Evolutionary conservation across 2,113 vertebrate species (phyloP), one percentile per base, ranked within the genome.

Genomic region (Calonectris borealis): DNA sequence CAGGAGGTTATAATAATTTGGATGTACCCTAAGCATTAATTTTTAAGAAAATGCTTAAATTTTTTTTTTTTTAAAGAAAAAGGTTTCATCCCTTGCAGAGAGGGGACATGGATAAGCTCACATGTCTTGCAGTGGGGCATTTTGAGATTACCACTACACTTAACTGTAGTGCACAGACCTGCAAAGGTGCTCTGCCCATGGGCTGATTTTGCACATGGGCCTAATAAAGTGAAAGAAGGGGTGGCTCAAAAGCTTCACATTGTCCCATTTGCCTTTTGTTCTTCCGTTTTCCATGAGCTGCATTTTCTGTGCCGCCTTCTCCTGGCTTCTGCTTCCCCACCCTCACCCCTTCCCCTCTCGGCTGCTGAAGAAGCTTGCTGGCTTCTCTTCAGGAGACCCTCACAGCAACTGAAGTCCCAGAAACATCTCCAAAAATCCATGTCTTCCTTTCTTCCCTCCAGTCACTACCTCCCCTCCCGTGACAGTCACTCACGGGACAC

Each of bases 401-500:
- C n/a, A 48, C 26, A 3, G 11, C 49, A 70, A 31, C 10, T 66
- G 34, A 52, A 52, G 26, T 38, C 40, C 36, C 46, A 87, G 55
- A 81, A 83, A 83, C 7, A 17, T 38, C 55, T 48, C 25, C n/a
- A 82, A 71, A 68, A 49, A 29, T 16, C 69, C 34, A 6, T 1
- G 0, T n/a, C 46, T 78, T 65, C 29, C 68, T 73, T 46, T 77
- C 49, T 55, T 81, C 44, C 38, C 44, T 81, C 29, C 44, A 42
- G n/a, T 16, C 1, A 0, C 29, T 32, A 8, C 51, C 32, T 79
- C 44, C 38, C 25, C 54, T 58, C 48, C n/a, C 2, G 3, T 3
- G 11, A 52, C 26, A 38, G 29, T 55, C 10, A 13, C 51, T 29
- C 8, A 1, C 0, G 0, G 66, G 36, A 77, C 9, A 46, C 38